Evolutionary conservation across 2,888 invertebrate species (phyloP).

Genomic region (Chelonus formosanus): DNA sequence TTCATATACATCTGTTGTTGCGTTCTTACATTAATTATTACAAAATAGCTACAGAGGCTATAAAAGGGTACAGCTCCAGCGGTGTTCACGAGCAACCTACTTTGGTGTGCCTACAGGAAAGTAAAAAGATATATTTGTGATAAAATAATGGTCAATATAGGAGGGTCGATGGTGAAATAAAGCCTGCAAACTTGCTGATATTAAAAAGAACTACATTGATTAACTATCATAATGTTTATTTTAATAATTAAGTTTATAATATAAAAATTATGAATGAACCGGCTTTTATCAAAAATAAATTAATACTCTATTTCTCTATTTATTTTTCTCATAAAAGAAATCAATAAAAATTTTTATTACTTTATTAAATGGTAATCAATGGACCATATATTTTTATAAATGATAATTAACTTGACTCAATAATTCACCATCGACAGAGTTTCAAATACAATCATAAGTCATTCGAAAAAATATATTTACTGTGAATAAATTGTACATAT

Average conservation of each 20-base stretch:
- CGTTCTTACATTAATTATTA: conserved; percentile 45
- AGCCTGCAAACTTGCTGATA: too few species aligned
- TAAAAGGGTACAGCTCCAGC: conserved; percentile 57
- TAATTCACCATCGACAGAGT: background rate
- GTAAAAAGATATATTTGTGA: conserved; percentile 45
- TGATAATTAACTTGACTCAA: background rate
- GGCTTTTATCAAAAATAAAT: too few species aligned
- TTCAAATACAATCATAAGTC: background rate
- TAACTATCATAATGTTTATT: too few species aligned
- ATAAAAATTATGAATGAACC: too few species aligned
- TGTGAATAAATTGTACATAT: background rate
- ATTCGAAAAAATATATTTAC: background rate
- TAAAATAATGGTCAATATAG: conserved; percentile 48
- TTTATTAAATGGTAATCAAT: too few species aligned
- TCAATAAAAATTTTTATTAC: too few species aligned
- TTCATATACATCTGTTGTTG: conserved; percentile 34
- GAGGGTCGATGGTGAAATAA: conserved; percentile 25
- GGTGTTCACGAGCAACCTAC: conserved; percentile 65
- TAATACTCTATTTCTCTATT: too few species aligned
- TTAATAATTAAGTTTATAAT: too few species aligned
- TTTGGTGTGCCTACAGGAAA: conserved; percentile 62
- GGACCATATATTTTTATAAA: too few species aligned
- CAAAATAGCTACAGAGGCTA: conserved; percentile 52
- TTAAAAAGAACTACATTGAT: too few species aligned
- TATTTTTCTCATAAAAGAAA: too few species aligned